Base-by-base conservation (phyloP, 1,140 invertebrate genomes). In the Coelopa frigida region DNA sequence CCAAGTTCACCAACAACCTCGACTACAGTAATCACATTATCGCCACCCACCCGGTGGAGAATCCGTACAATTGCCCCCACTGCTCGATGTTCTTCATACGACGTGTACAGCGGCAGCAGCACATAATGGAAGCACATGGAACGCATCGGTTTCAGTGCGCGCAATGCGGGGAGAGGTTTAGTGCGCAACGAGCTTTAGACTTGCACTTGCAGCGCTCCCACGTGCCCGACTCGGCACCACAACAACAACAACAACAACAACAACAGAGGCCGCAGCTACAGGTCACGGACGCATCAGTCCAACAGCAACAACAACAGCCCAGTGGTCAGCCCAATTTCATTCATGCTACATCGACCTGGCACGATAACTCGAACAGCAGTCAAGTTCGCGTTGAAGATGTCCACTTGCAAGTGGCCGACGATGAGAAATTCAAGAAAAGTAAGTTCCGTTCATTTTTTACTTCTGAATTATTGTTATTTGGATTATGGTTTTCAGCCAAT, bases 21-120 rank as follows among this genome's bases (percentile, higher is more conserved):
- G 62, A 66, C 27, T 66, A 66, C 24, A 66, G 62, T 37, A 54
- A 51, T 2, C 62, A 66, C 21, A 66, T 66, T 35, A 66, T 66
- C 17, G 62, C 58, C n/a, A 50, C 59, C 32, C 62, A 66, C 44
- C 62, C 62, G 10, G 58, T 53, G 0, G 51, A 53, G 31, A 57
- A 58, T 10, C 62, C 62, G 0, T 66, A 59, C 32, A 66, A 59
- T 29, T 66, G 62, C 46, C 62, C 59, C 5, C 58, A 66, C 26
- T 66, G 62, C 15, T 56, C 62, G 0, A 40, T 56, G 35, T 45
- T 58, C 2, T 66, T 66, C 37, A 48, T 55, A 20, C 49, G 59
- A 5, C 42, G 62, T 21, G 59, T 38, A 12, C 59, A 66, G 36
- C 58, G 62, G 5, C 59, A 56, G 15, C 59, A 66, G 46, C 62